A percentile compares a stretch with the other conserved stretches of the same genome.
These are phyloP conservation scores for Chalcis sispes DNA, from an alignment of 2,888 invertebrate genomes.

Conservation along the genomic window DNA sequence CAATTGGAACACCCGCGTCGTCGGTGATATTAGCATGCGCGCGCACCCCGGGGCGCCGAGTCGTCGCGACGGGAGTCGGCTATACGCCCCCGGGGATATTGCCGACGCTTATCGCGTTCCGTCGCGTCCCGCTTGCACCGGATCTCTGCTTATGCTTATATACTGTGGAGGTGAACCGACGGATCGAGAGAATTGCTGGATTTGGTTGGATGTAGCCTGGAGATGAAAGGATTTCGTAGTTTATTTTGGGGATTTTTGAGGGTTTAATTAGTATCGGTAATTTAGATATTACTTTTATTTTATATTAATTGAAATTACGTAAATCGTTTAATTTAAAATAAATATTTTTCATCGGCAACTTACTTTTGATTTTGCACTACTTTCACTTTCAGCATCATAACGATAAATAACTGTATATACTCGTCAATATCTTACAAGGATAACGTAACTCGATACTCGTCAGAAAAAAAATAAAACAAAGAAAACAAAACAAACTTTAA, in stretches of 20 bases:
- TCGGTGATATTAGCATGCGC: conserved; percentile 24
- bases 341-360: too few species aligned
- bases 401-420: too few species aligned
- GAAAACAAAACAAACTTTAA: too few species aligned
- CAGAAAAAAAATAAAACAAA: too few species aligned
- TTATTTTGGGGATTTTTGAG: too few species aligned
- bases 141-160: conserved; percentile 3
- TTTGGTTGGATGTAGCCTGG: neutral
- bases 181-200: neutral
- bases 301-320: too few species aligned
- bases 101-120: conserved; percentile 34
- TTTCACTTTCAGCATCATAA: too few species aligned
- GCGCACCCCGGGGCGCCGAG: conserved; percentile 10
- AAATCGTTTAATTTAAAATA: too few species aligned
- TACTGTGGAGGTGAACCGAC: neutral
- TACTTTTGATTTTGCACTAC: too few species aligned
- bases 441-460: too few species aligned
- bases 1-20: conserved; percentile 40
- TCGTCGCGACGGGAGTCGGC: conserved; percentile 30
- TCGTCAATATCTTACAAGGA: too few species aligned
- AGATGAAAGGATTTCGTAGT: neutral
- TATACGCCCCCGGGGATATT: conserved; percentile 40
- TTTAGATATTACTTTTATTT: too few species aligned
- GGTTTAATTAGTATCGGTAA: neutral
- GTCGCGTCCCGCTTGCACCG: neutral